Conservation (phyloP, 2,797 vertebrate species). For the Sebastes flavidus region DNA sequence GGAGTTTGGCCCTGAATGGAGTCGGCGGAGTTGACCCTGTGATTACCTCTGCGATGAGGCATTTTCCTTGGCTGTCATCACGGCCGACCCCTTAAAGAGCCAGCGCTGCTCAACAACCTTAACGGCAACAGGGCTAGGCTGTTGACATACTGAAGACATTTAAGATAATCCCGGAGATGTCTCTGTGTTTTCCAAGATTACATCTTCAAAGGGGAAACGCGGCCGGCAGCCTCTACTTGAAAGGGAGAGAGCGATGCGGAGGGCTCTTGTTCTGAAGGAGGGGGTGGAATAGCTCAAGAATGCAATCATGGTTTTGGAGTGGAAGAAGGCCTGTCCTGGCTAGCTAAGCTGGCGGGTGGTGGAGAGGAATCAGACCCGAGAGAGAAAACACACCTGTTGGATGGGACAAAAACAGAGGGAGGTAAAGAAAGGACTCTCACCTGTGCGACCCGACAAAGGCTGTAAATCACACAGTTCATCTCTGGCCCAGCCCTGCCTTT, state of each 20-base stretch:
- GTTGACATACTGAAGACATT: conserved; percentile 82
- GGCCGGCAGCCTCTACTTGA: conserved; percentile 75
- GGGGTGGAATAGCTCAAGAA: conserved; percentile 77
- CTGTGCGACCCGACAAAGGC: conserved; percentile 48
- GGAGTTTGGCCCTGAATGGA: conserved; percentile 64
- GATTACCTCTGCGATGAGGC: conserved; percentile 68
- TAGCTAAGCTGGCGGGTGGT: conserved; percentile 55
- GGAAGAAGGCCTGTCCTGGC: conserved; percentile 74
- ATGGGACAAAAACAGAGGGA: conserved; percentile 47
- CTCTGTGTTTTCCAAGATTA: conserved; percentile 79
- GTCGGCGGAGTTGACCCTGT: conserved; percentile 65
- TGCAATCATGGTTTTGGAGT: conserved; percentile 78
- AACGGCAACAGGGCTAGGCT: conserved; percentile 57
- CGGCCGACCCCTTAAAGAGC: conserved; percentile 62
- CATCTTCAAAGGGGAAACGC: conserved; percentile 80
- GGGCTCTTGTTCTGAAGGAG: conserved; percentile 73
- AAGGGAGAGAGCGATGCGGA: conserved; percentile 72
- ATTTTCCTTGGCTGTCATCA: conserved; percentile 72
- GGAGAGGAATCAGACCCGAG: conserved; percentile 39
- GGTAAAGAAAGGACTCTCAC: conserved; percentile 52
- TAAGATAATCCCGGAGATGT: conserved; percentile 81
- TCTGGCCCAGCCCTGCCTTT: conserved; percentile 10
- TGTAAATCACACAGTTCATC: conserved; percentile 43
- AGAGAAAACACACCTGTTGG: conserved; percentile 72
- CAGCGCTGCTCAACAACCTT: conserved; percentile 37